Conservation (phyloP, 2,888 invertebrate genomes). For the Cephonodes hylas region DNA sequence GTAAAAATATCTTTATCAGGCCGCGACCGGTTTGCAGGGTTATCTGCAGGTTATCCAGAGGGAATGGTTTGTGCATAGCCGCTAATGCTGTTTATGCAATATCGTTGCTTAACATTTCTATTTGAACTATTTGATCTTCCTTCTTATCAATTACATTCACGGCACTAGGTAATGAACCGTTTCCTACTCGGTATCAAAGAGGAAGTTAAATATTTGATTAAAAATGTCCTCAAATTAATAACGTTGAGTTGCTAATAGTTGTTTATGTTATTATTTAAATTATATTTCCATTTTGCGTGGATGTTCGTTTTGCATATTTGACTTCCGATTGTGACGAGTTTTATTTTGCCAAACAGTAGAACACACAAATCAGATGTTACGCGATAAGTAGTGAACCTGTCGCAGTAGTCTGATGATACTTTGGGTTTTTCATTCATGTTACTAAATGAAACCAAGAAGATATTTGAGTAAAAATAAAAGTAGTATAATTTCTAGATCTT, state of each 20-base stretch:
- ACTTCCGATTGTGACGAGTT: not conserved
- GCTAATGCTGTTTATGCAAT: constrained; percentile 40
- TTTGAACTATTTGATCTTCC: constrained; percentile 2
- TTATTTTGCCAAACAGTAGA: not conserved
- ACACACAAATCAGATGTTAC: too few species aligned
- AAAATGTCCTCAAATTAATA: not conserved
- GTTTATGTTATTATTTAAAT: not conserved
- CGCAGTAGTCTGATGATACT: too few species aligned
- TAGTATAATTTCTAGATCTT: too few species aligned
- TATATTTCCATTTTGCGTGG: not conserved
- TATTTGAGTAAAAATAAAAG: too few species aligned
- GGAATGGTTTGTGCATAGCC: constrained; percentile 23
- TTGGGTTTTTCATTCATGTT: too few species aligned
- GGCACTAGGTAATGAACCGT: not conserved
- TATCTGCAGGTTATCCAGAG: constrained; percentile 38
- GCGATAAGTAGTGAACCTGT: too few species aligned
- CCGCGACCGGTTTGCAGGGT: constrained; percentile 38
- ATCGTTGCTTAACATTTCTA: constrained; percentile 20
- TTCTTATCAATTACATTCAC: not conserved
- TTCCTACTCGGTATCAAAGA: not conserved
- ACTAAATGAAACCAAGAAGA: too few species aligned
- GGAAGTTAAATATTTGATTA: not conserved
- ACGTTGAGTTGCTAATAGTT: too few species aligned
- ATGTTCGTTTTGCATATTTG: not conserved
- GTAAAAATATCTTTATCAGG: constrained; percentile 42